Conservation (phyloP, 2,113 vertebrate species). For the Prolemur simus region DNA sequence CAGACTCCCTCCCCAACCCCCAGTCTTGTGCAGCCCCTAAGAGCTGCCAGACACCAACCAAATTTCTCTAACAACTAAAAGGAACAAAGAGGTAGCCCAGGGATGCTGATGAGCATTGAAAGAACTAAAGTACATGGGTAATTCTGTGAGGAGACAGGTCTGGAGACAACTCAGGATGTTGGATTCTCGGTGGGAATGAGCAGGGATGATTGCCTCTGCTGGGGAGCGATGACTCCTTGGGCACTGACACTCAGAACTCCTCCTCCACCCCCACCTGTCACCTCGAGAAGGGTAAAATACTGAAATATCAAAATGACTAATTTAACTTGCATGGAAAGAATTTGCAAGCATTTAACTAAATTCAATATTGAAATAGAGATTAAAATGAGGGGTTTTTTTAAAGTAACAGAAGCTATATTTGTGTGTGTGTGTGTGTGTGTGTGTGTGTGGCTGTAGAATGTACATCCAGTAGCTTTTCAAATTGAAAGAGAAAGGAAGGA, state of each 20-base stretch:
- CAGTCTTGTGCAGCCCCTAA: not conserved
- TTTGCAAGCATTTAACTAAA: not conserved
- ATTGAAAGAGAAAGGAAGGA: not conserved
- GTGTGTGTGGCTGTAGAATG: not conserved
- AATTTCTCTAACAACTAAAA: not conserved
- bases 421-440: too few relatives aligned
- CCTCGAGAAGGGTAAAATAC: not conserved
- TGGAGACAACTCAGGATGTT: rapidly evolving
- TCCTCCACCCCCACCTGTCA: not conserved
- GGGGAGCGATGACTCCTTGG: not conserved
- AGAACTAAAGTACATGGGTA: not conserved
- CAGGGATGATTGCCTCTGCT: rapidly evolving
- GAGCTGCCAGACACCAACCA: not conserved
- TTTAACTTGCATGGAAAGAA: not conserved
- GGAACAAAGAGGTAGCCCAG: rapidly evolving
- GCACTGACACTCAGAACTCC: not conserved
- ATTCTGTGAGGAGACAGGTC: not conserved
- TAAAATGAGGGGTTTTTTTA: not conserved
- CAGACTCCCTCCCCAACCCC: not conserved
- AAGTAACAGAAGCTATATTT: not conserved
- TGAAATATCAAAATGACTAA: not conserved
- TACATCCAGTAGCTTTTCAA: not conserved
- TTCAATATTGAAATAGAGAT: not conserved
- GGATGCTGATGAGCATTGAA: not conserved
- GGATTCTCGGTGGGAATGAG: not conserved